Evolutionary conservation across 2,888 invertebrate species (phyloP), one percentile per base, ranked within the genome.

Genomic region (Sinotaia quadrata): DNA sequence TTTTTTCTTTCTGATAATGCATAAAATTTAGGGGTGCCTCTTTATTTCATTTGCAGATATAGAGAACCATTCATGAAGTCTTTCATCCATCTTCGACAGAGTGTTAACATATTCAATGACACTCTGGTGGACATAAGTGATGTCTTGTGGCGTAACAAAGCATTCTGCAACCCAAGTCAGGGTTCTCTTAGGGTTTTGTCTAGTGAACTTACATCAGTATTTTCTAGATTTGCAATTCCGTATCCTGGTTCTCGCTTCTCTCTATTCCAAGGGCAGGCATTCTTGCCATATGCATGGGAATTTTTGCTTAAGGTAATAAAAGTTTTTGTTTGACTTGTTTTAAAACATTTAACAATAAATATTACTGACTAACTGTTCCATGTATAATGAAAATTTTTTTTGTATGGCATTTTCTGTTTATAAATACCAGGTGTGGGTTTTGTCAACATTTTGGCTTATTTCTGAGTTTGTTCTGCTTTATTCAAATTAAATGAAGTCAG

Each of bases 111-210:
- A 10, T 73, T 76, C 60, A 76, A 76, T 58, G 57, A 54, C 18
- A 65, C 71, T 37, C 57, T 76, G 37, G 63, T 71, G 34, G 74
- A 76, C 58, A 66, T 73, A 8, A 51, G 69, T 41, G 69, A 68
- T 27, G 68, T 71, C 21, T 51, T 76, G 37, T 76, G 76, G 76
- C 65, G 65, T 4, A 65, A 65, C 56, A 65, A 65, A 41, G 56
- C 41, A 5, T 65, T 65, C 65, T 44, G 29, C 54, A 65, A 56
- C 44, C 54, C 52, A 8, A 41, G 27, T 24, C 65, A 65, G 56
- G 65, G 56, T 10, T 65, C 65, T 10, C 65, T 65, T 10, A 65
- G 44, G 29, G 41, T 24, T 3, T 33, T 65, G 56, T 37, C 54
- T 0, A 52, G 8, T 10, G 44, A 52, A 10, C 29, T 65, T 18